phyloP scores from a whole-genome alignment of 2,797 vertebrate genomes.

The Pseudocheirus occidentalis region DNA sequence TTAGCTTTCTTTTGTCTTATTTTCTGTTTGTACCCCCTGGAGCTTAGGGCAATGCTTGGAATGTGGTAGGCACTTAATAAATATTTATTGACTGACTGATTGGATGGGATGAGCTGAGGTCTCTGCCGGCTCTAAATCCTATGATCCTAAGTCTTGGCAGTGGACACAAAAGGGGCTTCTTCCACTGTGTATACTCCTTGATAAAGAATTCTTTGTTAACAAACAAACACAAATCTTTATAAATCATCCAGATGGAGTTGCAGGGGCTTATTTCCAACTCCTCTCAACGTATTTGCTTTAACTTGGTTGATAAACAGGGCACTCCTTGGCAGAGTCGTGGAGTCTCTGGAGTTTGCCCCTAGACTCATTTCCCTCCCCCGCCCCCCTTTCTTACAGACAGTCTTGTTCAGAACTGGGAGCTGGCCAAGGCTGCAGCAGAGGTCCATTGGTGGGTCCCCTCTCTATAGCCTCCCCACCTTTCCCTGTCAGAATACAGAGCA shows the following conservation, averaged over 20 bases:
- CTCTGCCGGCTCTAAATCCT: neutral
- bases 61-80: neutral
- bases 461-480: neutral
- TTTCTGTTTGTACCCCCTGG: neutral
- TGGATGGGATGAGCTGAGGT: neutral
- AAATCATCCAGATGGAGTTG: constrained; percentile 9
- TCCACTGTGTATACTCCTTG: neutral
- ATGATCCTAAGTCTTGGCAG: neutral
- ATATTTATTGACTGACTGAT: neutral
- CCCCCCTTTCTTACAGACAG: neutral
- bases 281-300: constrained; percentile 35
- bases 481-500: neutral
- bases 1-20: neutral
- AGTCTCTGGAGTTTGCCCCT: constrained; percentile 26
- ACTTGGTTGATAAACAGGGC: constrained; percentile 22
- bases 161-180: neutral
- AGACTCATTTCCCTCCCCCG: neutral
- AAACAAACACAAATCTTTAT: constrained; percentile 16
- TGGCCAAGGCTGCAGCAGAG: neutral
- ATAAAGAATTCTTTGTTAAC: constrained; percentile 23
- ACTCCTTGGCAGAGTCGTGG: constrained; percentile 3
- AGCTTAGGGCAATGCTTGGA: neutral
- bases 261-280: constrained; percentile 29
- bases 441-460: neutral
- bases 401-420: neutral